A percentile compares a stretch with the other conserved stretches of the same genome.
Evolutionary conservation across 2,113 vertebrate genomes (phyloP).

Genomic region (Pteruthius melanotis): DNA sequence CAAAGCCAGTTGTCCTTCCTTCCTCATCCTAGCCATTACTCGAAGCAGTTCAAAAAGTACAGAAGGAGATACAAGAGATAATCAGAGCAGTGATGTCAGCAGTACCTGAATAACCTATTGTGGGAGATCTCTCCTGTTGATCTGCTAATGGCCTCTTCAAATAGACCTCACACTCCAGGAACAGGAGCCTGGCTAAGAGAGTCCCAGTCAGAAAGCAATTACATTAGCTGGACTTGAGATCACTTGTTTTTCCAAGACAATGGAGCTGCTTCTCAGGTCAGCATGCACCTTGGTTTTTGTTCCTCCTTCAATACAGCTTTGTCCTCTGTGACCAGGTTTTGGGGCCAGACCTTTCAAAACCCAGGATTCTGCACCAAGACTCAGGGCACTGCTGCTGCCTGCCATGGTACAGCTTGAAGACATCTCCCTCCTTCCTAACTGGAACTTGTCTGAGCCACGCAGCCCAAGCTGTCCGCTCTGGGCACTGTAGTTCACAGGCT

Average conservation of each 20-base stretch:
- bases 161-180: constrained; percentile 40
- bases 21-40: not conserved
- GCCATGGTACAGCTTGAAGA: not conserved
- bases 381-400: not conserved
- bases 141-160: constrained; percentile 64
- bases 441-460: not conserved
- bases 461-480: not conserved
- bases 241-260: constrained; percentile 37
- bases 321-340: not conserved
- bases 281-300: not conserved
- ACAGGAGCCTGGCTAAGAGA: not conserved
- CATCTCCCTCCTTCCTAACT: not conserved
- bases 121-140: constrained; percentile 26
- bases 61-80: constrained; percentile 17
- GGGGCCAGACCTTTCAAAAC: not conserved
- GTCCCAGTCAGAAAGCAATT: constrained; percentile 48
- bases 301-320: not conserved
- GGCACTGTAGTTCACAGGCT: not conserved
- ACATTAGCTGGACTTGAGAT: constrained; percentile 31
- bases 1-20: not conserved
- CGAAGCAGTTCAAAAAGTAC: not conserved
- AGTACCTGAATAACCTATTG: constrained; percentile 41
- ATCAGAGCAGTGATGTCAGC: constrained; percentile 38
- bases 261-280: constrained; percentile 29
- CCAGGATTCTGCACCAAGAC: not conserved